These are phyloP conservation scores for Dorcus parallelipipedus DNA, from an alignment of 2,888 invertebrate genomes.

Conservation along the genomic window DNA sequence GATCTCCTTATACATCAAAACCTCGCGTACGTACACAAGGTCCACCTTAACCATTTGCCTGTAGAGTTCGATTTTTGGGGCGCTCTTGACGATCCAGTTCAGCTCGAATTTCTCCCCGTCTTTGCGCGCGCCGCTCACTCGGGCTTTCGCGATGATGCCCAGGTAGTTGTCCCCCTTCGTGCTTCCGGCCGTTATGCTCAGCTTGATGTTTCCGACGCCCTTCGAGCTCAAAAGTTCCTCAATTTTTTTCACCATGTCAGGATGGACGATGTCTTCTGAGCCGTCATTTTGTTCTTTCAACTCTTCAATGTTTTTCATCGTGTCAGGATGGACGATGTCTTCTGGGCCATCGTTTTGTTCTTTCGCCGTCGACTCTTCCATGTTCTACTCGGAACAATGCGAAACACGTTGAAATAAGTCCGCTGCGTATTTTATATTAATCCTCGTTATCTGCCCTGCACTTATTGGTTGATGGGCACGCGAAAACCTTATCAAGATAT, in stretches of 20 bases:
- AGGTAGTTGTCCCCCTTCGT: slow-evolving; percentile 10
- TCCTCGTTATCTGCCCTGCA: no score
- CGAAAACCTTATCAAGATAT: no score
- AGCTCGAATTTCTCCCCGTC: slow-evolving; percentile 13
- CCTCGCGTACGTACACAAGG: slow-evolving; percentile 31
- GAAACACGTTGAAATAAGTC: no score
- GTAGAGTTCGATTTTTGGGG: slow-evolving; percentile 24
- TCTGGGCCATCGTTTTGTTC: no score
- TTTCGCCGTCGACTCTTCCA: no score
- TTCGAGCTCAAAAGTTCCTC: background rate
- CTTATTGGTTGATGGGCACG: no score
- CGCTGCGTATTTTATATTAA: no score
- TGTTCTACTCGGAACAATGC: no score
- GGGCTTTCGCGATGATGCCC: slow-evolving; percentile 25
- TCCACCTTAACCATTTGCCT: slow-evolving; percentile 26
- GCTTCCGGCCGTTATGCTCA: background rate
- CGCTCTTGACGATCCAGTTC: slow-evolving; percentile 33
- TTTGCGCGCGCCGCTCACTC: slow-evolving; percentile 4
- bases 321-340: no score
- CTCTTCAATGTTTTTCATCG: no score
- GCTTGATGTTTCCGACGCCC: background rate
- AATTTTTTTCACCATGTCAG: background rate
- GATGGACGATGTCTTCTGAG: no score
- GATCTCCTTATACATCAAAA: slow-evolving; percentile 31
- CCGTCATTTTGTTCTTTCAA: no score